phyloP scores from a whole-genome alignment of 1,140 invertebrate species.

The Magallana angulata region DNA sequence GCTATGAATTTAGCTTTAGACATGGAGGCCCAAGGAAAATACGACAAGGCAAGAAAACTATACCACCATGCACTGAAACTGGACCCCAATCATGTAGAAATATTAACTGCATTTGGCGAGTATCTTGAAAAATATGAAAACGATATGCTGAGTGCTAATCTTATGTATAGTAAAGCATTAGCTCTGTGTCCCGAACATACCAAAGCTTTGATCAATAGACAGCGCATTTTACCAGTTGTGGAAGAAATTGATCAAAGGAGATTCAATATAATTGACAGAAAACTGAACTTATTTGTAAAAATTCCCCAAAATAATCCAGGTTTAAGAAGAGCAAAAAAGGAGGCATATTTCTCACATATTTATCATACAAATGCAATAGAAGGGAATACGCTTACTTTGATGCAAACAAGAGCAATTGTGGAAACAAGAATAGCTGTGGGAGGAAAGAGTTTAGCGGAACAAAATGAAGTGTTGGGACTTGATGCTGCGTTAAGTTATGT shows the following conservation, averaged over 20 bases:
- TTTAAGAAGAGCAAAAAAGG: slow-evolving; percentile 92
- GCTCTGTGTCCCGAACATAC: slow-evolving; percentile 90
- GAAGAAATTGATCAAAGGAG: slow-evolving; percentile 92
- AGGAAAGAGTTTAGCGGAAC: slow-evolving; percentile 96
- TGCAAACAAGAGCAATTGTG: slow-evolving; percentile 93
- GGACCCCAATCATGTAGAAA: slow-evolving; percentile 93
- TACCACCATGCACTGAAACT: slow-evolving; percentile 93
- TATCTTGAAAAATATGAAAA: slow-evolving; percentile 92
- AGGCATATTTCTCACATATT: slow-evolving; percentile 96
- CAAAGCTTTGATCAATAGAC: slow-evolving; percentile 85
- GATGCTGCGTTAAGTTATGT: slow-evolving; percentile 97
- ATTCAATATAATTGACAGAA: slow-evolving; percentile 90
- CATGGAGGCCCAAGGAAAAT: slow-evolving; percentile 89
- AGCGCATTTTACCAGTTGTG: slow-evolving; percentile 91
- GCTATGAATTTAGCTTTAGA: slow-evolving; percentile 91
- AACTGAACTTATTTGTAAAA: slow-evolving; percentile 88
- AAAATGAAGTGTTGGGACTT: slow-evolving; percentile 90
- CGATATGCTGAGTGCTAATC: slow-evolving; percentile 93
- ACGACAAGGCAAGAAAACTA: slow-evolving; percentile 91
- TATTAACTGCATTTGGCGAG: slow-evolving; percentile 95
- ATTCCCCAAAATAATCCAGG: slow-evolving; percentile 90
- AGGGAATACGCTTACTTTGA: slow-evolving; percentile 97
- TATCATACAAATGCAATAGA: slow-evolving; percentile 98
- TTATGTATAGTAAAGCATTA: slow-evolving; percentile 91
- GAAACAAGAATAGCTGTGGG: slow-evolving; percentile 95